Conservation (phyloP, 2,888 invertebrate species). For the Rhagophthalmus giganteus region DNA sequence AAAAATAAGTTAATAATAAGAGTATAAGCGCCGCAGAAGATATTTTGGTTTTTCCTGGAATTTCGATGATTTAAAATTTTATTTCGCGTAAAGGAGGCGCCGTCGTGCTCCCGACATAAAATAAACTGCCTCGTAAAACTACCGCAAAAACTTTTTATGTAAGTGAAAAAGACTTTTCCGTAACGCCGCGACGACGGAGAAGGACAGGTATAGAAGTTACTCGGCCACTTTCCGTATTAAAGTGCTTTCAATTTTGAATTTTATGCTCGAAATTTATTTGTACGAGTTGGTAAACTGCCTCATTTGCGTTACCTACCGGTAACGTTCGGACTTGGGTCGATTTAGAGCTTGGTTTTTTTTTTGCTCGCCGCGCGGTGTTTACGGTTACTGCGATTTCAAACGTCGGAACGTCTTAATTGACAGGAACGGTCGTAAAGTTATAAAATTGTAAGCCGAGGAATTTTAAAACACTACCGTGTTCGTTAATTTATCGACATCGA, state of each 20-base stretch:
- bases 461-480: no score
- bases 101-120: slow-evolving; percentile 32
- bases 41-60: slow-evolving; percentile 1
- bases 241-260: slow-evolving; percentile 20
- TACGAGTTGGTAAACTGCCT: background rate
- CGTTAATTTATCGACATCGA: no score
- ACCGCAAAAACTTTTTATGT: slow-evolving; percentile 34
- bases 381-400: no score
- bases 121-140: slow-evolving; percentile 35
- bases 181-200: background rate
- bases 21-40: no score
- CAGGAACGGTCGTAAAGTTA: no score
- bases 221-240: slow-evolving; percentile 18
- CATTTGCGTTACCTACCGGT: background rate
- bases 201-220: slow-evolving; percentile 13
- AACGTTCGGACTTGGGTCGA: no score
- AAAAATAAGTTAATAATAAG: slow-evolving; percentile 8
- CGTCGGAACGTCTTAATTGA: no score
- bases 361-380: no score
- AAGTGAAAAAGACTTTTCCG: slow-evolving; percentile 29
- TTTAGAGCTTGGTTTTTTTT: no score
- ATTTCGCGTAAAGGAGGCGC: slow-evolving; percentile 33
- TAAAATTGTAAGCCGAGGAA: no score
- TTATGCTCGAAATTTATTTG: slow-evolving; percentile 8
- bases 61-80: slow-evolving; percentile 34